A percentile compares a stretch with the other conserved stretches of the same genome.
Conservation (phyloP, 2,888 invertebrate species). For the Slavum lentiscoides region DNA sequence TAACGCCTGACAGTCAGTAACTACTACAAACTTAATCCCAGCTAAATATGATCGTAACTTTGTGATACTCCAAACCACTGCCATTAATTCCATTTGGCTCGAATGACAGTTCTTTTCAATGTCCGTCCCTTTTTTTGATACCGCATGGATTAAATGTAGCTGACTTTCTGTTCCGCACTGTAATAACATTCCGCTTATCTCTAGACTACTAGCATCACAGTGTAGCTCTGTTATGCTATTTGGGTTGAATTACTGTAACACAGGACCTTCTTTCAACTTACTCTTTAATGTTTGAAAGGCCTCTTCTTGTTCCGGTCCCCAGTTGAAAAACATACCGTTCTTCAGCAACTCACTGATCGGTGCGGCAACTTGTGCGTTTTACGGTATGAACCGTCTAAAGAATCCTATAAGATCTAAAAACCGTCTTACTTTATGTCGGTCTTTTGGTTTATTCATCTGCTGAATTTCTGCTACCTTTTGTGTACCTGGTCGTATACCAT, state of each 20-base stretch:
- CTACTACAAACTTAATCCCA: conserved; percentile 22
- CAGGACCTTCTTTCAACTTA: conserved; percentile 54
- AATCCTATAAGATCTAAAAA: conserved; percentile 20
- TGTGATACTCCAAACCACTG: neutral
- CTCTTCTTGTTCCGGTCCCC: neutral
- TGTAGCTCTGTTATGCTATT: conserved; percentile 48
- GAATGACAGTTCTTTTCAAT: neutral
- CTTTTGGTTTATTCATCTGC: neutral
- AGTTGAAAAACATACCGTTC: neutral
- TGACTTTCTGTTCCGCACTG: conserved; percentile 36
- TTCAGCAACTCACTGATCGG: neutral
- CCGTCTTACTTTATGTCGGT: neutral
- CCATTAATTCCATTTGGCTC: neutral
- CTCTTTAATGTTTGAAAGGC: conserved; percentile 46
- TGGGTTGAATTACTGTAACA: conserved; percentile 58
- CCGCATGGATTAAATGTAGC: no score
- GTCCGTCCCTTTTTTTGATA: neutral
- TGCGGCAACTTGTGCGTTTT: neutral
- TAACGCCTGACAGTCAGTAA: conserved; percentile 57
- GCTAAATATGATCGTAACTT: neutral
- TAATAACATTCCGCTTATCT: conserved; percentile 56
- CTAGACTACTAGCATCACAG: conserved; percentile 54
- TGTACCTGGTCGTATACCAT: neutral
- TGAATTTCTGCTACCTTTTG: no score
- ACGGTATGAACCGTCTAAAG: conserved; percentile 10